Percentiles rank a stretch among this genome's conserved stretches.
Evolutionary conservation across 2,797 vertebrate species (phyloP).

Genomic region (Ambastaia sidthimunki): DNA sequence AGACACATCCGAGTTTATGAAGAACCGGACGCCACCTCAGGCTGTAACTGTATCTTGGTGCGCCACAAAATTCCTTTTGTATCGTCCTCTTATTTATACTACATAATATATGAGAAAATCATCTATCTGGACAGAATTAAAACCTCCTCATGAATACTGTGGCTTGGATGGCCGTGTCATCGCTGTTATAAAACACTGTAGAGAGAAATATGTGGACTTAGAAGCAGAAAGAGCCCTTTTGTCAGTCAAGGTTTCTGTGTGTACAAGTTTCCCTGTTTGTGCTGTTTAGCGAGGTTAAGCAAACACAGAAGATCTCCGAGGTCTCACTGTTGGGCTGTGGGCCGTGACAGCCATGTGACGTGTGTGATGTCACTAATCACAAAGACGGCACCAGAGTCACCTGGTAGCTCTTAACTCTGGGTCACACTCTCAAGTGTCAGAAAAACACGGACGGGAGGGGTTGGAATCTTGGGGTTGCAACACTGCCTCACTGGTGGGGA

Average conservation of each 20-base stretch:
- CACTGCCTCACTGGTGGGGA: background rate
- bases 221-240: too few species aligned
- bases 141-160: background rate
- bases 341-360: slow-evolving; percentile 50
- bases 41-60: slow-evolving; percentile 35
- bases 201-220: background rate
- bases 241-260: background rate
- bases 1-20: slow-evolving; percentile 19
- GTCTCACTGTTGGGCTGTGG: slow-evolving; percentile 43
- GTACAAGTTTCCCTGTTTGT: slow-evolving; percentile 4
- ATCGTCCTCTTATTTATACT: slow-evolving; percentile 1
- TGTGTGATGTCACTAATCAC: slow-evolving; percentile 51
- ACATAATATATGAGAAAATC: background rate
- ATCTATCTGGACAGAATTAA: background rate
- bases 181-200: too few species aligned
- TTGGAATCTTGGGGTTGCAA: slow-evolving; percentile 13
- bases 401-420: slow-evolving; percentile 8
- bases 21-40: slow-evolving; percentile 33
- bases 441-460: background rate
- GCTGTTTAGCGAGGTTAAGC: slow-evolving; percentile 37
- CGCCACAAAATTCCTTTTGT: background rate
- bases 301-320: slow-evolving; percentile 41
- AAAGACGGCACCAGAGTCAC: too few species aligned
- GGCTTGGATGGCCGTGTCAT: background rate
- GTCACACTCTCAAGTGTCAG: background rate